phyloP scores from a whole-genome alignment of 1,140 invertebrate genomes.

The Ooceraea biroi region DNA sequence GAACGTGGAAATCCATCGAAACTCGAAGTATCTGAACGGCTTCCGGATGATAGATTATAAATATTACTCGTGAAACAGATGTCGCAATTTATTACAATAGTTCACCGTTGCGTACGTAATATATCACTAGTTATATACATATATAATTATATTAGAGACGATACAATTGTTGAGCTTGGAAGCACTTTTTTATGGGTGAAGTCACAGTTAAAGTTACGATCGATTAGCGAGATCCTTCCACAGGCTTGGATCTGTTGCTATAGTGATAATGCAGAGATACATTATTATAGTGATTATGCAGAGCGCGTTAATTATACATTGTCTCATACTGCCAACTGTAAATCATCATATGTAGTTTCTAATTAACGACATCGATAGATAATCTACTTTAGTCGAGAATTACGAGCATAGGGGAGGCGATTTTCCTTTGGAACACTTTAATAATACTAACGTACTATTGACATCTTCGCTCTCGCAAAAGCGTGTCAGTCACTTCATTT shows the following conservation, averaged over 20 bases:
- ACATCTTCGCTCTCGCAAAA: not conserved
- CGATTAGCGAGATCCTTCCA: conserved; percentile 49
- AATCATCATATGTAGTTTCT: conserved; percentile 58
- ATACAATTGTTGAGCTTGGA: conserved; percentile 64
- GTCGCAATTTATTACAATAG: conserved; percentile 53
- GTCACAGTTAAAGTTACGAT: conserved; percentile 52
- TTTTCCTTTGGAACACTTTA: conserved; percentile 38
- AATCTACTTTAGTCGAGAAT: conserved; percentile 39
- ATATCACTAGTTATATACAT: conserved; percentile 49
- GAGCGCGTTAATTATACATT: conserved; percentile 54
- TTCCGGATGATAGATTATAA: conserved; percentile 29
- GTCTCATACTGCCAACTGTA: conserved; percentile 65
- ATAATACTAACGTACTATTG: no score
- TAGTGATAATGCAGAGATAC: conserved; percentile 51
- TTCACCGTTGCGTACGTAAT: conserved; percentile 56
- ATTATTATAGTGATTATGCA: conserved; percentile 51
- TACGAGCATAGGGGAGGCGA: conserved; percentile 2
- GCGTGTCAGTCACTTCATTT: not conserved
- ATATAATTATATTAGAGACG: conserved; percentile 42
- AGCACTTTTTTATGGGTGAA: conserved; percentile 63
- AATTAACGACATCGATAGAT: conserved; percentile 58
- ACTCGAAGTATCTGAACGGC: conserved; percentile 4
- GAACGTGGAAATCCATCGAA: conserved; percentile 13
- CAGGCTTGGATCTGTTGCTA: conserved; percentile 32
- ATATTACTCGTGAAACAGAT: conserved; percentile 28